Evolutionary conservation across 1,140 invertebrate species (phyloP).

Genomic region (Bombus vancouverensis): DNA sequence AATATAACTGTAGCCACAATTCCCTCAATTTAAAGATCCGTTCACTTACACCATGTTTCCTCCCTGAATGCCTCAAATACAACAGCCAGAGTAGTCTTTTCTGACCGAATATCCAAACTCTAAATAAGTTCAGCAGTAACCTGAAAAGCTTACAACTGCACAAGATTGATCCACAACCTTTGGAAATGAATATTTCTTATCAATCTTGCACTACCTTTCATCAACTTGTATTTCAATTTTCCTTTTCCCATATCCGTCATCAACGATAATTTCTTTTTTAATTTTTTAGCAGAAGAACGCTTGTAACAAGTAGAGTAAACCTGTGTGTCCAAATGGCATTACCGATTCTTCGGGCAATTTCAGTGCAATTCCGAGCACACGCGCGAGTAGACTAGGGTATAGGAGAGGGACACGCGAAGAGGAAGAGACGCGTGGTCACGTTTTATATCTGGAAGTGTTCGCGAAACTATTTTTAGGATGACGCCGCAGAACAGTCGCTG

Average conservation of each 20-base stretch:
- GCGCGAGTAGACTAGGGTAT: background rate
- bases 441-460: constrained; percentile 74
- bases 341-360: background rate
- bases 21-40: too few relatives aligned
- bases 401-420: constrained; percentile 47
- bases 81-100: too few relatives aligned
- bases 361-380: constrained; percentile 6
- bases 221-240: background rate
- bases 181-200: too few relatives aligned
- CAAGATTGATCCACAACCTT: too few relatives aligned
- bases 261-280: background rate
- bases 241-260: background rate
- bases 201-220: too few relatives aligned
- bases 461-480: constrained; percentile 77
- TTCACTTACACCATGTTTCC: too few relatives aligned
- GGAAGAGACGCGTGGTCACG: constrained; percentile 64
- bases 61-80: too few relatives aligned
- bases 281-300: background rate
- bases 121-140: too few relatives aligned
- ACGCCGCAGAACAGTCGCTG: constrained; percentile 66
- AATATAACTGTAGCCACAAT: too few relatives aligned
- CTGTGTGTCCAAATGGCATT: background rate
- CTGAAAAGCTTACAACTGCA: too few relatives aligned
- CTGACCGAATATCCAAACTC: too few relatives aligned
- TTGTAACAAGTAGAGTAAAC: background rate